Evolutionary conservation across 30 jellyfish, hydroid and myxozoan genomes (phyloP).

Genomic region (Aurelia sp.): DNA sequence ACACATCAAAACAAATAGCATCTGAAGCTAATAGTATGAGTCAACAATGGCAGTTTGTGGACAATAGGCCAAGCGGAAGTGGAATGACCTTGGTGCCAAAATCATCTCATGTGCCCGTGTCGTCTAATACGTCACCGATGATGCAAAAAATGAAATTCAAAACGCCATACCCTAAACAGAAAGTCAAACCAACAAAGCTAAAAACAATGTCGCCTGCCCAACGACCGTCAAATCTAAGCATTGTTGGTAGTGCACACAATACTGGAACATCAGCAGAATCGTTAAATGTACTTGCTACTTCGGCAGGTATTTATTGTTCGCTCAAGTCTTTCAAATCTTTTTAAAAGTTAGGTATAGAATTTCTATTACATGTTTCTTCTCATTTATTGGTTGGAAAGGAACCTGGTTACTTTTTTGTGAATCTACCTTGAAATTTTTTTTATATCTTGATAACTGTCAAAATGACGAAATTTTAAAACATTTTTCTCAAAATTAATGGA

Average conservation of each 20-base stretch:
- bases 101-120: not conserved
- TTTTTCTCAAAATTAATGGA: too few species aligned
- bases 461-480: too few species aligned
- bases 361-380: too few species aligned
- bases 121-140: conserved; percentile 23
- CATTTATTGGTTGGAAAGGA: too few species aligned
- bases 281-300: conserved; percentile 58
- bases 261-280: conserved; percentile 41
- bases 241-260: conserved; percentile 1
- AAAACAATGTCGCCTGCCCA: conserved; percentile 67
- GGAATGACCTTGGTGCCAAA: not conserved
- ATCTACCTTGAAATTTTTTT: too few species aligned
- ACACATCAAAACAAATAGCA: not conserved
- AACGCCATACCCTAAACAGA: conserved; percentile 84
- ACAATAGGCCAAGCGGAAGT: conserved; percentile 1
- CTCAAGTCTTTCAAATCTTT: too few species aligned
- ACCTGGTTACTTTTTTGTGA: too few species aligned
- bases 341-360: too few species aligned
- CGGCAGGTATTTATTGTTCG: conserved; percentile 58
- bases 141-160: conserved; percentile 85
- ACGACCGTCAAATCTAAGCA: conserved; percentile 40
- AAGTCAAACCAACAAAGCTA: conserved; percentile 76
- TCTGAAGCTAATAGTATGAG: not conserved
- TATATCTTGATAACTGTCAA: too few species aligned
- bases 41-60: conserved; percentile 5